Conservation (phyloP, 2,797 vertebrate genomes). For the Myripristis murdjan region DNA sequence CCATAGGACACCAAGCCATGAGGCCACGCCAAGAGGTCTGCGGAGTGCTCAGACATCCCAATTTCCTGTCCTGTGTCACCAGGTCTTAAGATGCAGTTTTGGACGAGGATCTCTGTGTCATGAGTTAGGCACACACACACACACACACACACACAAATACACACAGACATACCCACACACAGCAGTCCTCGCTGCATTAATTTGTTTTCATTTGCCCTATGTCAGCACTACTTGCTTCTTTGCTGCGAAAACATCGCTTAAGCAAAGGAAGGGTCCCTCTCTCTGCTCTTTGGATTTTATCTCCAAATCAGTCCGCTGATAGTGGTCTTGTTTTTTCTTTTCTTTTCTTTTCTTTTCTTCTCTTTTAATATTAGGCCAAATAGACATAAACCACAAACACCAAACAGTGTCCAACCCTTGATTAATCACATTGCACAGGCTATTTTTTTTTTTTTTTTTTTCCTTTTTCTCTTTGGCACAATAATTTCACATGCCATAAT, state of each 20-base stretch:
- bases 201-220: conserved; percentile 85
- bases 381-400: conserved; percentile 44
- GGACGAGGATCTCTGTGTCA: conserved; percentile 72
- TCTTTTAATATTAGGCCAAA: conserved; percentile 67
- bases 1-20: conserved; percentile 42
- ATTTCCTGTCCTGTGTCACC: conserved; percentile 78
- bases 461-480: conserved; percentile 30
- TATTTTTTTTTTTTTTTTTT: too few species aligned
- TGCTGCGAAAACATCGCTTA: conserved; percentile 70
- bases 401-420: conserved; percentile 9
- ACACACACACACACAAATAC: conserved; percentile 30
- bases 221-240: conserved; percentile 78
- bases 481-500: conserved; percentile 37
- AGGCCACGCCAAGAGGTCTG: conserved; percentile 74
- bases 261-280: conserved; percentile 64
- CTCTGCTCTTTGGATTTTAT: conserved; percentile 73
- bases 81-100: conserved; percentile 76
- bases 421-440: background rate
- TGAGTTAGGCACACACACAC: conserved; percentile 58
- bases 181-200: conserved; percentile 79
- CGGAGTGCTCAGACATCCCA: conserved; percentile 74
- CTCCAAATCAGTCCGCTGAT: conserved; percentile 57
- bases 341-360: conserved; percentile 32
- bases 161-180: conserved; percentile 30
- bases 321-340: conserved; percentile 18